Evolutionary conservation across 2,888 invertebrate genomes (phyloP).

Genomic region (Leucophenga montana): DNA sequence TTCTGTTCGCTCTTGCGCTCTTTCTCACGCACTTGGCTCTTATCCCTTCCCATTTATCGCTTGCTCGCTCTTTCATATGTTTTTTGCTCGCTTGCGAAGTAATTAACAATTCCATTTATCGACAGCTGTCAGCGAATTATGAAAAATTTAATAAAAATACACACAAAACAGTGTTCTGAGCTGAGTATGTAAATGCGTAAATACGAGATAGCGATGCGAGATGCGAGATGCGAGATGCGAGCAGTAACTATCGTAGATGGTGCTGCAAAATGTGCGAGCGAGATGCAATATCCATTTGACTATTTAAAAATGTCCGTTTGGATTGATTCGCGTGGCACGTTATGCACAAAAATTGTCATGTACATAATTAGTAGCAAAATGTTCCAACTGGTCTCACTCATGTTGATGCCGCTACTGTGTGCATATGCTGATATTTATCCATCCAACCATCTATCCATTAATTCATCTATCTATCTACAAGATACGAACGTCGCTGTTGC

Average conservation of each 20-base stretch:
- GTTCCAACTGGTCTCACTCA: slow-evolving; percentile 33
- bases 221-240: too few relatives aligned
- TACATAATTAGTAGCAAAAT: slow-evolving; percentile 64
- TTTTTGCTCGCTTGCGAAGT: slow-evolving; percentile 42
- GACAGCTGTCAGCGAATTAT: slow-evolving; percentile 67
- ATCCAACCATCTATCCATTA: too few relatives aligned
- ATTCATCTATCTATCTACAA: too few relatives aligned
- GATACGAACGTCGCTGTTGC: neutral
- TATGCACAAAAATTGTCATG: slow-evolving; percentile 65
- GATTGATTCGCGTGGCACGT: slow-evolving; percentile 22
- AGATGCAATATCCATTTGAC: too few relatives aligned
- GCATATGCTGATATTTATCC: neutral
- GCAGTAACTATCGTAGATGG: too few relatives aligned
- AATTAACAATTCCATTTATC: slow-evolving; percentile 67
- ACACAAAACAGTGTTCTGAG: slow-evolving; percentile 32
- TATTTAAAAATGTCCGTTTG: slow-evolving; percentile 2
- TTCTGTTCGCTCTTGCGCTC: too few relatives aligned
- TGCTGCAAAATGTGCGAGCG: neutral
- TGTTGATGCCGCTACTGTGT: slow-evolving; percentile 30
- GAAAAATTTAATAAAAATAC: slow-evolving; percentile 64
- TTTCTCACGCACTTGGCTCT: too few relatives aligned
- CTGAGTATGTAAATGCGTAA: slow-evolving; percentile 6
- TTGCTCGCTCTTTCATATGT: too few relatives aligned
- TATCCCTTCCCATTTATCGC: too few relatives aligned
- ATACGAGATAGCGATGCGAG: neutral